A percentile compares a stretch with the other conserved stretches of the same genome.
Evolutionary conservation across 2,797 vertebrate species (phyloP).

Genomic region (Pseudomugil tenellus): DNA sequence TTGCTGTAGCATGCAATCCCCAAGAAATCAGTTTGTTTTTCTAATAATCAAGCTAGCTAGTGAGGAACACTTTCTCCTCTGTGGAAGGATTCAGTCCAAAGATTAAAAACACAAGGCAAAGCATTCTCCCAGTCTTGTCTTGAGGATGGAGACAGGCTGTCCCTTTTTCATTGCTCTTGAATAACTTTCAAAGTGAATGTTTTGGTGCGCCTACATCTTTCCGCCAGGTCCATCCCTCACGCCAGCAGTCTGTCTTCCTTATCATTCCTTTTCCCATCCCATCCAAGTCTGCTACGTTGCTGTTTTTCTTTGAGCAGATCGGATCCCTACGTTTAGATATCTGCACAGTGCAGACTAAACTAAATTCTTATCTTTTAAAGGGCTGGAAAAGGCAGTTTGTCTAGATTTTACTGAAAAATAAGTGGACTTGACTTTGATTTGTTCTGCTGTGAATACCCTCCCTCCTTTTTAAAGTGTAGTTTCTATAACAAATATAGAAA

Average conservation of each 20-base stretch:
- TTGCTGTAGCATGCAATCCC: neutral
- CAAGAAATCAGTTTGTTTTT: slow-evolving; percentile 51
- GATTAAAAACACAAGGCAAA: slow-evolving; percentile 40
- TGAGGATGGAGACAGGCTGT: slow-evolving; percentile 37
- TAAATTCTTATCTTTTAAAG: neutral
- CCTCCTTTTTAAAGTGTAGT: neutral
- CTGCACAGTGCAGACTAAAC: neutral
- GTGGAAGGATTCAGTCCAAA: slow-evolving; percentile 34
- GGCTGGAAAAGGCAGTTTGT: neutral
- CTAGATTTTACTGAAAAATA: neutral
- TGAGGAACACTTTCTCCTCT: slow-evolving; percentile 31
- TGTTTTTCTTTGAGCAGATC: slow-evolving; percentile 54
- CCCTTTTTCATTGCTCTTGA: slow-evolving; percentile 26
- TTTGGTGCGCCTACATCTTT: slow-evolving; percentile 33
- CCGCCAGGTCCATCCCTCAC: slow-evolving; percentile 55
- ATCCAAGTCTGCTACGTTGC: slow-evolving; percentile 6
- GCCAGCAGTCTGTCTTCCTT: slow-evolving; percentile 55
- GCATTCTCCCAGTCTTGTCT: slow-evolving; percentile 43
- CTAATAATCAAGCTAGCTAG: slow-evolving; percentile 60
- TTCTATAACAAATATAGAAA: neutral
- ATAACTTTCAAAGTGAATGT: slow-evolving; percentile 42
- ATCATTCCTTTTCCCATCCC: slow-evolving; percentile 36
- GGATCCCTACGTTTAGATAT: slow-evolving; percentile 5
- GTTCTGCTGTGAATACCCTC: neutral
- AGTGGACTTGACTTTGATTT: neutral